These are phyloP conservation scores for Gastracanthus pulcherrimus DNA, from an alignment of 2,888 invertebrate genomes.

Conservation along the genomic window DNA sequence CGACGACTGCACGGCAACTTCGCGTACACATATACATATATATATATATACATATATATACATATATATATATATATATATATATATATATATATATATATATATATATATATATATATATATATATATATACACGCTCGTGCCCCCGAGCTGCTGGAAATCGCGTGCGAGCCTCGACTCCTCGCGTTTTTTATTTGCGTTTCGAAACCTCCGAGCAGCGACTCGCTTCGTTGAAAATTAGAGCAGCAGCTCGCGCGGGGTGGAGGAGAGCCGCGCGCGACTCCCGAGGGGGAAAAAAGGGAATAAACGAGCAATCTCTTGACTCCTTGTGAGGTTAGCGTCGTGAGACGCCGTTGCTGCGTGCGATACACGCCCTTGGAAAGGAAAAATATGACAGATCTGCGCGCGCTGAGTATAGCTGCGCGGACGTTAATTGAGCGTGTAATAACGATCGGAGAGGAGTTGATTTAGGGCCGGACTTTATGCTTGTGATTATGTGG, in stretches of 20 bases:
- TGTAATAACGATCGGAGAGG: slow-evolving; percentile 41
- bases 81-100: too few species aligned
- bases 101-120: too few species aligned
- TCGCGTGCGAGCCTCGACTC: slow-evolving; percentile 39
- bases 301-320: not conserved
- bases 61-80: too few species aligned
- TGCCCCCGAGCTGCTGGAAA: slow-evolving; percentile 21
- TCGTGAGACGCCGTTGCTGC: too few species aligned
- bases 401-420: not conserved
- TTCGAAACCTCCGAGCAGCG: not conserved
- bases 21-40: too few species aligned
- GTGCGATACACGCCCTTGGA: not conserved
- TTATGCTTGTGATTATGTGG: not conserved
- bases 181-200: not conserved
- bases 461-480: slow-evolving; percentile 54
- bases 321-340: not conserved
- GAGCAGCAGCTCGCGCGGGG: slow-evolving; percentile 11
- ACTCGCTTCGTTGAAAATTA: slow-evolving; percentile 24
- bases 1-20: too few species aligned
- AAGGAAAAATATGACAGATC: slow-evolving; percentile 1
- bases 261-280: not conserved
- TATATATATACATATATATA: too few species aligned
- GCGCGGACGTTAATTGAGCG: slow-evolving; percentile 47
- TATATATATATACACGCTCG: too few species aligned
- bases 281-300: not conserved